phyloP scores from a whole-genome alignment of 53 echinoderm and acorn worm genomes.

The Holothuria scabra region DNA sequence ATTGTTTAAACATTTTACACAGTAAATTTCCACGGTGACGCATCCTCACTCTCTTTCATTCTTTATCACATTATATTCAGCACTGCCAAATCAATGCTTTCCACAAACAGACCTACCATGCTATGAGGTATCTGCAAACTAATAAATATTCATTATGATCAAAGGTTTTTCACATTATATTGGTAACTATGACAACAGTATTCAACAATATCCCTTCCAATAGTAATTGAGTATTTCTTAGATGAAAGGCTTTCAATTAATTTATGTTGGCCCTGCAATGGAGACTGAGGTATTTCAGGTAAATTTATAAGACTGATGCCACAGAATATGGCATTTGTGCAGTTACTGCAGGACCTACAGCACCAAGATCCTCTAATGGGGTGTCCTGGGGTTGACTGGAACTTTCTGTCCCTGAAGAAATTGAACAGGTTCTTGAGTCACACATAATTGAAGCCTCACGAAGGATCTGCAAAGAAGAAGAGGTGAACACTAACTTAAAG shows the following conservation, averaged over 20 bases:
- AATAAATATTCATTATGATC: neutral
- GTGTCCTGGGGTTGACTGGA: constrained; percentile 32
- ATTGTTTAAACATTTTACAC: no score
- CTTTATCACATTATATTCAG: no score
- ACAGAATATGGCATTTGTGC: constrained; percentile 19
- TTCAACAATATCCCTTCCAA: no score
- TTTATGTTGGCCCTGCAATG: no score
- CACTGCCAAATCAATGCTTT: no score
- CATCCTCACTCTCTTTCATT: no score
- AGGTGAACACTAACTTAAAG: neutral
- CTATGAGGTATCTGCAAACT: neutral
- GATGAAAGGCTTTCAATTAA: no score
- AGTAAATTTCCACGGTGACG: no score
- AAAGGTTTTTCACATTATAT: neutral
- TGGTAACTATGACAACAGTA: no score
- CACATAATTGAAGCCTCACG: constrained; percentile 41
- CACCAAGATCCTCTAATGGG: constrained; percentile 36
- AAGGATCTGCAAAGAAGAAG: constrained; percentile 8
- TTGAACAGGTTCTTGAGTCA: constrained; percentile 46
- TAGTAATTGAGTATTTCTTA: no score
- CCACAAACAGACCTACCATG: neutral
- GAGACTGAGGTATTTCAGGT: no score
- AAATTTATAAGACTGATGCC: constrained; percentile 16
- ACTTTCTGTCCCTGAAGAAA: constrained; percentile 34
- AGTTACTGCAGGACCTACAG: constrained; percentile 55